Percentiles rank a stretch among this genome's conserved stretches.
These are phyloP conservation scores for Eupeodes luniger DNA, from an alignment of 2,888 invertebrate species.

Conservation along the genomic window DNA sequence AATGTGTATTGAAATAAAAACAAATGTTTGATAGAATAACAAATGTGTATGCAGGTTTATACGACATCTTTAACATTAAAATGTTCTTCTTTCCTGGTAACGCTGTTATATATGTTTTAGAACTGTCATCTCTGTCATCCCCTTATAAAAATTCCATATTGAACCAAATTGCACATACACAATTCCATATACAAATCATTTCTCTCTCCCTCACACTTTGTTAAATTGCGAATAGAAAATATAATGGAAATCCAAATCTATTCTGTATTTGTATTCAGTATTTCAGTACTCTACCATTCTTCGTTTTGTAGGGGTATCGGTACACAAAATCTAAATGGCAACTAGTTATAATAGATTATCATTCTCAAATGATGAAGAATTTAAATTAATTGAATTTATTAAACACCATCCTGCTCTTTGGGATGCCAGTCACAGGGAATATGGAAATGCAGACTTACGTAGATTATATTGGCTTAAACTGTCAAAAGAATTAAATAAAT, in stretches of 20 bases:
- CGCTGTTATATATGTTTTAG: background rate
- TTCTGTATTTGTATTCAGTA: slow-evolving; percentile 1
- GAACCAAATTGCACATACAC: background rate
- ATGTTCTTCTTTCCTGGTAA: background rate
- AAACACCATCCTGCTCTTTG: slow-evolving; percentile 70
- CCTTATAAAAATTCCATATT: slow-evolving; percentile 3
- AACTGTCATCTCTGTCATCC: background rate
- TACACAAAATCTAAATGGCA: slow-evolving; percentile 35
- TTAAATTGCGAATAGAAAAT: slow-evolving; percentile 34
- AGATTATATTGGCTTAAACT: slow-evolving; percentile 65
- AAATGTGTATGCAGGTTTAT: background rate
- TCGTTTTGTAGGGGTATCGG: slow-evolving; percentile 27
- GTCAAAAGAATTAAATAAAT: slow-evolving; percentile 58
- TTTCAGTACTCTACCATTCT: slow-evolving; percentile 23
- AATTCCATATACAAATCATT: background rate
- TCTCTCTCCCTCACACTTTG: background rate
- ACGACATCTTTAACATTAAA: background rate
- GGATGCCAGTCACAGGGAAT: slow-evolving; percentile 66
- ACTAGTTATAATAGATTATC: slow-evolving; percentile 68
- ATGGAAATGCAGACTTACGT: slow-evolving; percentile 65
- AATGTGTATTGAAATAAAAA: too few relatives aligned
- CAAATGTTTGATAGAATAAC: too few relatives aligned
- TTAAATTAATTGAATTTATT: slow-evolving; percentile 59
- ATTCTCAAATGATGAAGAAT: slow-evolving; percentile 74
- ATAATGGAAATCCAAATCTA: slow-evolving; percentile 65